Percentiles rank a stretch among this genome's conserved stretches.
These are phyloP conservation scores for Lethrus apterus DNA, from an alignment of 1,140 invertebrate species.

Conservation along the genomic window DNA sequence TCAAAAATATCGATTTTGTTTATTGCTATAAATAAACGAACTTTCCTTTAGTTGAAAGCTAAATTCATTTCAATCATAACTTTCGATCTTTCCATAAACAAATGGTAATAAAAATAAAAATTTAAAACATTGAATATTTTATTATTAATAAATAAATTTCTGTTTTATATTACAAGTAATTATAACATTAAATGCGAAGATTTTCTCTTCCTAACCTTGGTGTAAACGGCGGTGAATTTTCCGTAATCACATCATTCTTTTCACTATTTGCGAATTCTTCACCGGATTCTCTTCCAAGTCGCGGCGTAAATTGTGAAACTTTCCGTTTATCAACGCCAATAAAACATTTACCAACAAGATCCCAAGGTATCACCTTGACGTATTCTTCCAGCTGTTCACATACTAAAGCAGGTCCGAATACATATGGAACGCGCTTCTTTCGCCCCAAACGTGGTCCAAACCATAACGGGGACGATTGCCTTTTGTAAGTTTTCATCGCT, in stretches of 20 bases:
- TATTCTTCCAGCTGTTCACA: conserved; percentile 12
- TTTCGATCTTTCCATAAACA: no score
- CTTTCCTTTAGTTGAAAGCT: no score
- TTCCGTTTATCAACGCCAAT: conserved; percentile 4
- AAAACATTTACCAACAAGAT: conserved; percentile 8
- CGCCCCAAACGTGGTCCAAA: conserved; percentile 7
- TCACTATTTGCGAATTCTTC: conserved; percentile 7
- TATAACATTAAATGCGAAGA: no score
- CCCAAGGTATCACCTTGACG: conserved; percentile 11
- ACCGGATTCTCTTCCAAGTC: conserved; percentile 12
- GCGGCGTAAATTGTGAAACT: neutral
- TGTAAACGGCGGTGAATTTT: conserved; percentile 10
- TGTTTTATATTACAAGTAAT: no score
- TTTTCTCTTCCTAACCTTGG: conserved; percentile 6
- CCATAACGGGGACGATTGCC: conserved; percentile 4
- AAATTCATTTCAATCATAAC: no score
- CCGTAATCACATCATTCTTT: neutral
- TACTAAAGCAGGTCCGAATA: neutral
- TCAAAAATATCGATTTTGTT: no score
- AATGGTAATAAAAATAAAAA: no score
- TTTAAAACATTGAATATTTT: no score
- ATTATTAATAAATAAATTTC: no score
- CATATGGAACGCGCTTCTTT: conserved; percentile 3
- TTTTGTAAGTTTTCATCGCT: neutral
- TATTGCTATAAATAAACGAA: no score